Percentiles rank a stretch among this genome's conserved stretches.
These are phyloP conservation scores for Anthonomus grandis DNA, from an alignment of 1,140 invertebrate genomes.

Conservation along the genomic window DNA sequence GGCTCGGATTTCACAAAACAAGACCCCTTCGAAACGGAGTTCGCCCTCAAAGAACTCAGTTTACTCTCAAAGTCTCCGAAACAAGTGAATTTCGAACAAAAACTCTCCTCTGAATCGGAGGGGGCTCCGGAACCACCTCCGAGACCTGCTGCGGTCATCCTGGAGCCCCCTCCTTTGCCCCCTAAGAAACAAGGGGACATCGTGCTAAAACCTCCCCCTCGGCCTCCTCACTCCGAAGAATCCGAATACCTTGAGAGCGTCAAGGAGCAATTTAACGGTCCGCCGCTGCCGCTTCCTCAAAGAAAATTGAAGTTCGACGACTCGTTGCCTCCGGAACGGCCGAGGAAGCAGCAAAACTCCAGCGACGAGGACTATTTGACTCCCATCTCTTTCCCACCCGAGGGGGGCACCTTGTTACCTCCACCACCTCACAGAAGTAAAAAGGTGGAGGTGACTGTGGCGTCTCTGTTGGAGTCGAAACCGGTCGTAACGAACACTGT, in stretches of 20 bases:
- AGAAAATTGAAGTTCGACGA: conserved; percentile 55
- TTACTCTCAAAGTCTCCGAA: conserved; percentile 30
- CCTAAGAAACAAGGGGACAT: conserved; percentile 68
- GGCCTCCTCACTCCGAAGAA: conserved; percentile 60
- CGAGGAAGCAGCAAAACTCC: conserved; percentile 43
- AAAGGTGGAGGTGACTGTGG: conserved; percentile 39
- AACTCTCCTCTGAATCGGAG: conserved; percentile 44
- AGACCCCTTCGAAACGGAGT: conserved; percentile 63
- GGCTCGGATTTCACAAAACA: conserved; percentile 53
- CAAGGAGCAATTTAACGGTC: conserved; percentile 45
- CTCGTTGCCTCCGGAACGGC: conserved; percentile 44
- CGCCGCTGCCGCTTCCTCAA: conserved; percentile 61
- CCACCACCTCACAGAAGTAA: conserved; percentile 47
- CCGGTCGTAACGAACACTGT: conserved; percentile 25
- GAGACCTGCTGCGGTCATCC: conserved; percentile 55
- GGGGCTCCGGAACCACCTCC: conserved; percentile 68
- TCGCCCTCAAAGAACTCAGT: conserved; percentile 33
- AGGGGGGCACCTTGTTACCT: conserved; percentile 37
- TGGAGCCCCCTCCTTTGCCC: conserved; percentile 73
- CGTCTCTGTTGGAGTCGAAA: conserved; percentile 35
- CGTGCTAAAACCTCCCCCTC: conserved; percentile 58
- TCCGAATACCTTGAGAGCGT: conserved; percentile 52
- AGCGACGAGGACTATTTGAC: conserved; percentile 61
- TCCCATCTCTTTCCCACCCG: conserved; percentile 51
- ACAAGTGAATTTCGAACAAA: conserved; percentile 25